Conservation (phyloP, 2,113 vertebrate species). For the Oostethus manadensis region DNA sequence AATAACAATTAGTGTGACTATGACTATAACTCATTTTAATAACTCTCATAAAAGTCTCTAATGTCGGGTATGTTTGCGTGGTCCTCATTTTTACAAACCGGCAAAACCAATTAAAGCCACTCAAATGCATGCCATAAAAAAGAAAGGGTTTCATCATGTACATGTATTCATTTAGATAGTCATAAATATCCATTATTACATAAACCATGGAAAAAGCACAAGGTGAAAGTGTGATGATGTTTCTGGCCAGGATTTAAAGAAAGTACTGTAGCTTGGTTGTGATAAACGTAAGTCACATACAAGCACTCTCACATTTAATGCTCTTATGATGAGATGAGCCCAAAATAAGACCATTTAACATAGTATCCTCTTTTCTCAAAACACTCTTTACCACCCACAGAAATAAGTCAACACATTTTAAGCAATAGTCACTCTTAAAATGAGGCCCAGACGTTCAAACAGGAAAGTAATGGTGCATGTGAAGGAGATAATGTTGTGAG, state of each 20-base stretch:
- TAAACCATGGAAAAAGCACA: not conserved
- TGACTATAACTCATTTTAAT: no score
- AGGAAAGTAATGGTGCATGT: constrained; percentile 27
- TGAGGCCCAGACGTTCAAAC: constrained; percentile 1
- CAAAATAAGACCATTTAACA: constrained; percentile 21
- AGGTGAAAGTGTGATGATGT: not conserved
- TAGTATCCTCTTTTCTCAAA: constrained; percentile 19
- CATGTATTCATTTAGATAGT: not conserved
- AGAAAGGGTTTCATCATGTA: not conserved
- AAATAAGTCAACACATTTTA: constrained; percentile 7
- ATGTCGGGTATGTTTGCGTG: not conserved
- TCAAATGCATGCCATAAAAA: not conserved
- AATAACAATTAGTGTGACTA: no score
- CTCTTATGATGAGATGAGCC: constrained; percentile 35
- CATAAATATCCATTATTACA: no score
- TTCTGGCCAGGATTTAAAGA: constrained; percentile 12
- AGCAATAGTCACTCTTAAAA: not conserved
- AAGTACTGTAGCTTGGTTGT: not conserved
- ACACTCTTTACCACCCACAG: constrained; percentile 4
- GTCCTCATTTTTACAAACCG: not conserved
- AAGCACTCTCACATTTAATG: constrained; percentile 17
- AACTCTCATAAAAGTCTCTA: no score
- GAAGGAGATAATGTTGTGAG: constrained; percentile 29
- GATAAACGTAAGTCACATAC: constrained; percentile 5
- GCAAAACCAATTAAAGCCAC: not conserved